Conservation (phyloP, 2,888 invertebrate species). For the Aspidapion aeneum region DNA sequence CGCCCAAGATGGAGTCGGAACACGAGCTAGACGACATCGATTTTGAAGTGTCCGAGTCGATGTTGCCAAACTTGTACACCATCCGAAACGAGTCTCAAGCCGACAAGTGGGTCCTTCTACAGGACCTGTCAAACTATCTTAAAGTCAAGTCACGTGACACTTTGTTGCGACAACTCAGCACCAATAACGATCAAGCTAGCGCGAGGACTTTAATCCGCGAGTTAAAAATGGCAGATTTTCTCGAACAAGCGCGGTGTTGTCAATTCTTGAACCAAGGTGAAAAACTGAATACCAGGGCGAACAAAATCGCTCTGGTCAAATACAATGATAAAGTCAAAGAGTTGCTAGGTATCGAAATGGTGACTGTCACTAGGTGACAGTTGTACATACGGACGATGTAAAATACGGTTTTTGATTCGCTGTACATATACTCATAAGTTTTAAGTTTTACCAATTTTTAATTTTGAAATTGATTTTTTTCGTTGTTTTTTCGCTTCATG, state of each 20-base stretch:
- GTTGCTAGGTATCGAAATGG: conserved; percentile 77
- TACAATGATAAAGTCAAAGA: conserved; percentile 82
- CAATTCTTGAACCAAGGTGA: conserved; percentile 75
- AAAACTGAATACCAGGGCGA: conserved; percentile 74
- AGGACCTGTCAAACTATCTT: conserved; percentile 72
- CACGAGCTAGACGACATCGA: conserved; percentile 61
- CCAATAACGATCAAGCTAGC: conserved; percentile 27
- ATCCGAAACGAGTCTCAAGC: conserved; percentile 60
- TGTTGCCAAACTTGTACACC: conserved; percentile 77
- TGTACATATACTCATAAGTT: background rate
- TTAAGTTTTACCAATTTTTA: too few relatives aligned
- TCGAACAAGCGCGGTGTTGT: conserved; percentile 76
- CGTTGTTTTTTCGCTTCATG: too few relatives aligned
- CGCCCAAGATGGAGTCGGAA: conserved; percentile 52
- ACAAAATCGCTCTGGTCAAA: conserved; percentile 76
- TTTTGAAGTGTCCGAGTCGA: conserved; percentile 76
- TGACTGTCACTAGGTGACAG: conserved; percentile 61
- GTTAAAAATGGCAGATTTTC: conserved; percentile 74
- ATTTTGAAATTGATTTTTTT: too few relatives aligned
- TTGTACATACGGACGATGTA: background rate
- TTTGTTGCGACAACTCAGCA: conserved; percentile 65
- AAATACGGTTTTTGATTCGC: background rate
- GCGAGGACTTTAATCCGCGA: conserved; percentile 55
- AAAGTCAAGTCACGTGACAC: conserved; percentile 81
- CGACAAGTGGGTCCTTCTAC: conserved; percentile 78